Evolutionary conservation across 2,888 invertebrate genomes (phyloP).

Genomic region (Conomelus anceps): DNA sequence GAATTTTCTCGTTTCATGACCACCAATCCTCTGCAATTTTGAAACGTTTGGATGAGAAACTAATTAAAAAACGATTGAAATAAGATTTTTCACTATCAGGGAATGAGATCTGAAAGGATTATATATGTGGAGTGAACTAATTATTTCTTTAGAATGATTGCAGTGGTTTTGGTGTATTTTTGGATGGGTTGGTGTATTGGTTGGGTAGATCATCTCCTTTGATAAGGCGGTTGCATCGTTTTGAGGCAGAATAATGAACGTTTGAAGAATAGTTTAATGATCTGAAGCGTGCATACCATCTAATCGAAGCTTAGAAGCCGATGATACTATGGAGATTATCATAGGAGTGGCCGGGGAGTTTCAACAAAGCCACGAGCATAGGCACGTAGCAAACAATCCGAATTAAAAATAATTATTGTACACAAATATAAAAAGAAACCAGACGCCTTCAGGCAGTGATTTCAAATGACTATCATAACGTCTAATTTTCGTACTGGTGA

Average conservation of each 20-base stretch:
- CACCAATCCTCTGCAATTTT: not conserved
- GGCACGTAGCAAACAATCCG: constrained; percentile 24
- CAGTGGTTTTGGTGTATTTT: not conserved
- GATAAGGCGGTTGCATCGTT: not conserved
- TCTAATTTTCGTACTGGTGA: constrained; percentile 16
- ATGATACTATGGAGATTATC: not conserved
- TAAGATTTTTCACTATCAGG: not conserved
- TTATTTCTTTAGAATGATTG: not conserved
- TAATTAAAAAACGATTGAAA: not conserved
- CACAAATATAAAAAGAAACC: constrained; percentile 17
- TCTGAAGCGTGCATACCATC: not conserved
- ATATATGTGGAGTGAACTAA: too few species aligned
- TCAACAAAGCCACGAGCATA: too few species aligned
- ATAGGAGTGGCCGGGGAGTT: not conserved
- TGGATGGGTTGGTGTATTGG: not conserved
- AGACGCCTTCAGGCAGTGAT: constrained; percentile 11
- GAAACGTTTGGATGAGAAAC: too few species aligned
- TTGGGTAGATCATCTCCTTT: not conserved
- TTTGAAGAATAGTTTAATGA: not conserved
- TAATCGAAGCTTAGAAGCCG: not conserved
- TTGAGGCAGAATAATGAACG: not conserved
- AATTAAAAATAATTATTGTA: constrained; percentile 24
- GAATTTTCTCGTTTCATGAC: not conserved
- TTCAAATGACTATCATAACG: constrained; percentile 21
- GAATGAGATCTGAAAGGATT: not conserved